Base-by-base conservation (phyloP, 2,797 vertebrate species). In the Glossophaga mutica region DNA sequence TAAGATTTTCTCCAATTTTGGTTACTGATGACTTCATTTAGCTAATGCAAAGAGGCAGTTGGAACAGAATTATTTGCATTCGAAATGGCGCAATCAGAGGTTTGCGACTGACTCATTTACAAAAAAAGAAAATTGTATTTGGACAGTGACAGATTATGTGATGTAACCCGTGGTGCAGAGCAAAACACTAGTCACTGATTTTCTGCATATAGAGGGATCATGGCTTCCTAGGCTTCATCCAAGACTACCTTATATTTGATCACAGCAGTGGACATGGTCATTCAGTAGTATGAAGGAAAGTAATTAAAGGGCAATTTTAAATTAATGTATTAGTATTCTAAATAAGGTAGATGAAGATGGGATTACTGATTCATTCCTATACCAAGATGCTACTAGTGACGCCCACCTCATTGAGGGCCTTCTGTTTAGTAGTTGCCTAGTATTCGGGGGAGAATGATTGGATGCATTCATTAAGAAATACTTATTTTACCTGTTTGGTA, bases 21-120 rank as follows among this genome's bases (percentile, higher is more conserved):
- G 98, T 98, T 99, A 98, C 98, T 99, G 98, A 99, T 98, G 98
- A 98, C 98, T 99, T 99, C 98, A 98, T 99, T 98, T 98, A 98
- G 98, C 98, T 99, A 98, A 99, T 99, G 98, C 98, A 98, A 98
- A 98, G 98, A 98, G 98, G 98, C 98, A 98, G 98, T 98, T 98
- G 98, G 98, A 99, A 98, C 98, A 98, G 98, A 98, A 98, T 98
- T 98, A 98, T 99, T 98, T 98, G 98, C 98, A 98, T 98, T 98
- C 98, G 98, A 98, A 98, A 98, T 98, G 98, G 98, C 9, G 97
- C 98, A 98, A 98, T 98, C 98, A 98, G 98, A 98, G 97, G 96
- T 98, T 98, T 98, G 97, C 98, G 98, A 97, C 98, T 98, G 97
- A 98, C 97, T 98, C 96, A 97, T 98, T 98, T 94, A 97, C 96